These are phyloP conservation scores for Pseudopipra pipra DNA, from an alignment of 2,113 vertebrate species.

Conservation along the genomic window DNA sequence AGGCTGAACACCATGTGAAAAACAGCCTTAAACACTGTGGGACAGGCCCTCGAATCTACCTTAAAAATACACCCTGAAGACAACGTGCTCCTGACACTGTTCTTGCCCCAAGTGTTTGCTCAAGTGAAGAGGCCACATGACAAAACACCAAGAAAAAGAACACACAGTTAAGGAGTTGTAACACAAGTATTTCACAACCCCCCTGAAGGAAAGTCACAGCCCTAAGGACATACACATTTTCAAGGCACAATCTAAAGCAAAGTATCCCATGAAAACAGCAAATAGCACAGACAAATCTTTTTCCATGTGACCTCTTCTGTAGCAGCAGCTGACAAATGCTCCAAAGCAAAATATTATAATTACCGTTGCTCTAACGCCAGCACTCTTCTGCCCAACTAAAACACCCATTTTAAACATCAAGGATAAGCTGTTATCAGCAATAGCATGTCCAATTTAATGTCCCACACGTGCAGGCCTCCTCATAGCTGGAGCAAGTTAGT, in stretches of 20 bases:
- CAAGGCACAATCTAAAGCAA: neutral
- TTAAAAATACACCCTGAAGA: neutral
- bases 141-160: neutral
- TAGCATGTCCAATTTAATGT: neutral
- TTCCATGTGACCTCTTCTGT: neutral
- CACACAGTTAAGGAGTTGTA: neutral
- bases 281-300: neutral
- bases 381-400: too few relatives aligned
- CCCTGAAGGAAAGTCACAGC: neutral
- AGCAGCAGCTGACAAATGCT: neutral
- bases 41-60: neutral
- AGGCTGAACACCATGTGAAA: neutral
- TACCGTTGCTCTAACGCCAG: neutral
- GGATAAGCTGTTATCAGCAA: neutral
- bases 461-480: neutral
- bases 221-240: neutral
- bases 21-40: neutral
- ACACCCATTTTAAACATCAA: neutral
- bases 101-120: neutral
- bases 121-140: neutral
- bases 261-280: neutral
- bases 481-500: neutral
- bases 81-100: neutral
- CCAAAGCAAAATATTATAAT: neutral
- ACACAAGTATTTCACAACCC: conserved; percentile 6